Conservation (phyloP, 2,797 vertebrate species). For the Vespertilio murinus region DNA sequence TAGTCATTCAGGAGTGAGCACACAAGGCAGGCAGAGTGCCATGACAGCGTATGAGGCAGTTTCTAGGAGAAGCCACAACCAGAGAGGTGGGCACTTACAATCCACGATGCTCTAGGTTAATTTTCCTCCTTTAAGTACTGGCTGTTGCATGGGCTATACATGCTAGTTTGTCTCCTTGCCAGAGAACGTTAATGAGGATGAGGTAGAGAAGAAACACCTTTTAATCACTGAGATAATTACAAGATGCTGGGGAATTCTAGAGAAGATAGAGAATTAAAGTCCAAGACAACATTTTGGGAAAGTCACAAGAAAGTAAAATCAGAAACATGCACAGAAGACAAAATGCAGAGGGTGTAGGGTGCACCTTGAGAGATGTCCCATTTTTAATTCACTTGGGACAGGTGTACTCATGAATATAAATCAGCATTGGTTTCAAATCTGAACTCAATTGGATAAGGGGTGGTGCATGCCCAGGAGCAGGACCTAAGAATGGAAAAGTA, state of each 20-base stretch:
- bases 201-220: not conserved
- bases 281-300: not conserved
- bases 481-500: not conserved
- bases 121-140: slow-evolving; percentile 5
- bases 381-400: not conserved
- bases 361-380: not conserved
- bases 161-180: not conserved
- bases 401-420: not conserved
- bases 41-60: not conserved
- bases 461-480: not conserved
- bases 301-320: not conserved
- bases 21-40: not conserved
- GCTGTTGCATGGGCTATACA: not conserved
- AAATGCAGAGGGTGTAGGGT: not conserved
- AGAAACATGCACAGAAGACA: not conserved
- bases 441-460: not conserved
- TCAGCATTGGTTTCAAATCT: not conserved
- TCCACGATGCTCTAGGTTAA: not conserved
- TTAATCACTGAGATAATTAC: not conserved
- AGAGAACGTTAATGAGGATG: not conserved
- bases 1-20: not conserved
- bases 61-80: not conserved
- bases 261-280: not conserved
- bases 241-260: not conserved
- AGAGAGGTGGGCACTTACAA: not conserved